Percentiles rank a stretch among this genome's conserved stretches.
phyloP scores from a whole-genome alignment of 2,797 vertebrate genomes.

The Ceryle rudis region DNA sequence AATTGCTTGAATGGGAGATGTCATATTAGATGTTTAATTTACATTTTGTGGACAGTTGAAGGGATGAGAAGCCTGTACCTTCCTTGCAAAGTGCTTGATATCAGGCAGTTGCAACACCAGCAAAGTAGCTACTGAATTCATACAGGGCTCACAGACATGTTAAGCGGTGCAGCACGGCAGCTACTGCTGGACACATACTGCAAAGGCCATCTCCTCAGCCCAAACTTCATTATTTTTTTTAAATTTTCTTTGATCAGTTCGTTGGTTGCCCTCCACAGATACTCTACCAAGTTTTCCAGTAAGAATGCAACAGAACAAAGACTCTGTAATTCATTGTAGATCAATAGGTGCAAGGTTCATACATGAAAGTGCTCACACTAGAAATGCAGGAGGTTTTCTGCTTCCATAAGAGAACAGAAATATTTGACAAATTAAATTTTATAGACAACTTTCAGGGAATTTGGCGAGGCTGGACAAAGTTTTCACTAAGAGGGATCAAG shows the following conservation, averaged over 20 bases:
- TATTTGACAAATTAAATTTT: not conserved
- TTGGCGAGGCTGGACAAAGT: not conserved
- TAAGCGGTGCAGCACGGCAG: not conserved
- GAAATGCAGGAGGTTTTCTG: not conserved
- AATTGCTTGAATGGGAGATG: not conserved
- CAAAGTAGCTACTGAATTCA: not conserved
- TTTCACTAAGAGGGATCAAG: not conserved
- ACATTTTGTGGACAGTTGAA: not conserved
- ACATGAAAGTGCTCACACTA: not conserved
- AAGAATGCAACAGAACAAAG: not conserved
- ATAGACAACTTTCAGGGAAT: not conserved
- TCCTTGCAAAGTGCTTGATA: not conserved
- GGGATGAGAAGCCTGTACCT: not conserved
- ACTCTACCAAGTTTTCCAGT: not conserved
- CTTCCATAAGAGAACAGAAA: not conserved
- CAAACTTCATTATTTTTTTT: accelerated
- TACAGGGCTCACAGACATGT: not conserved
- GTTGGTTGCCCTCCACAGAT: not conserved
- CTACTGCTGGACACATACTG: not conserved
- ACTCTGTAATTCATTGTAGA: not conserved
- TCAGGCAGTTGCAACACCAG: not conserved
- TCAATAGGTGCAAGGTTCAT: not conserved
- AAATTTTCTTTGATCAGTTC: not conserved
- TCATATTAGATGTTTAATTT: not conserved
- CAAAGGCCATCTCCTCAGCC: not conserved